A percentile compares a stretch with the other conserved stretches of the same genome.
Evolutionary conservation across 2,797 vertebrate genomes (phyloP).

Genomic region (Corythornis leucogaster): DNA sequence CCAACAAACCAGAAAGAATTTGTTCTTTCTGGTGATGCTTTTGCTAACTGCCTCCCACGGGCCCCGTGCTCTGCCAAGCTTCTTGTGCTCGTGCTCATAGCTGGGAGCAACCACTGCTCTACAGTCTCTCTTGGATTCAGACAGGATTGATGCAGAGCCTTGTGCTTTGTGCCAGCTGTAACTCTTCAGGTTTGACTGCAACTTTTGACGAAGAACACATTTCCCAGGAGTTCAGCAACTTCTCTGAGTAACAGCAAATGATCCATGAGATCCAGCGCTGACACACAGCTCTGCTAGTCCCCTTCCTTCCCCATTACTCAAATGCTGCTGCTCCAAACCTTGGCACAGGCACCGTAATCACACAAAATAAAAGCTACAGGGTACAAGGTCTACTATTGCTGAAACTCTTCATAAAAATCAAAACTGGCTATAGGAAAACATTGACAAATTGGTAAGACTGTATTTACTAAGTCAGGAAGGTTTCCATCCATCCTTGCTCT

Average conservation of each 20-base stretch:
- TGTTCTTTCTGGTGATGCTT: neutral
- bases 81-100: neutral
- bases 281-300: neutral
- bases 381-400: neutral
- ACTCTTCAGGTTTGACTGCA: neutral
- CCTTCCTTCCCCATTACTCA: neutral
- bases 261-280: neutral
- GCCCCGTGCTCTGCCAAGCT: neutral
- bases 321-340: neutral
- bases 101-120: neutral
- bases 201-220: neutral
- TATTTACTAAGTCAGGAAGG: neutral
- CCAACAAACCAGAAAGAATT: neutral
- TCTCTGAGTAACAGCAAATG: neutral
- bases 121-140: neutral
- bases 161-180: neutral
- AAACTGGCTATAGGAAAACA: neutral
- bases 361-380: neutral
- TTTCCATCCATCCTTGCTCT: neutral
- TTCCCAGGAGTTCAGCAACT: neutral
- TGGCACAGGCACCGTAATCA: neutral
- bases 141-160: neutral
- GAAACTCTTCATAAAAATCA: neutral
- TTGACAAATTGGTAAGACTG: neutral
- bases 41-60: neutral